Evolutionary conservation across 2,113 vertebrate genomes (phyloP).

Genomic region (Benitochromis conjunctus): DNA sequence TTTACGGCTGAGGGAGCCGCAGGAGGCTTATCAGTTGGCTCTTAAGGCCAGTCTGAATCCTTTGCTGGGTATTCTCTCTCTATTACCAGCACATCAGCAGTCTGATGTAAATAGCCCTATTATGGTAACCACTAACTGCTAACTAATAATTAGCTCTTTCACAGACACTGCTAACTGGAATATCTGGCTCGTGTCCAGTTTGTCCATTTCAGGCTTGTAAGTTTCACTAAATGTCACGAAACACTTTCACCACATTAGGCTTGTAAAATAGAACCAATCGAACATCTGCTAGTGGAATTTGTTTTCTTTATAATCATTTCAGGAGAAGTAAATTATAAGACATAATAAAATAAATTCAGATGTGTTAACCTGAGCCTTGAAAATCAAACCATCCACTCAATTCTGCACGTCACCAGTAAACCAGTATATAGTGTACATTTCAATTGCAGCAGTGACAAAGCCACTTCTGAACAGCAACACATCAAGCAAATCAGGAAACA

Average conservation of each 20-base stretch:
- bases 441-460: not conserved
- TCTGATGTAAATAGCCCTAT: not conserved
- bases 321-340: not conserved
- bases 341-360: not conserved
- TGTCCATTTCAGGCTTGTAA: not conserved
- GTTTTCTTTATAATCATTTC: not conserved
- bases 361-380: not conserved
- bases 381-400: not conserved
- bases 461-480: not conserved
- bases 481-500: not conserved
- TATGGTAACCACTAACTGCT: not conserved
- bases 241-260: not conserved
- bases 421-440: not conserved
- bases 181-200: not conserved
- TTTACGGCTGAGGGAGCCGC: slow-evolving; percentile 33
- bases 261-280: not conserved
- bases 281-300: not conserved
- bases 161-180: not conserved
- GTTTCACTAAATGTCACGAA: not conserved
- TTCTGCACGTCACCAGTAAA: not conserved
- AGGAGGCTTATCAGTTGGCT: slow-evolving; percentile 5
- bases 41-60: not conserved
- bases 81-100: not conserved
- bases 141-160: not conserved
- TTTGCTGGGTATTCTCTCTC: not conserved